Conservation (phyloP, 2,797 vertebrate species). For the Melanotaenia parkinsoni region DNA sequence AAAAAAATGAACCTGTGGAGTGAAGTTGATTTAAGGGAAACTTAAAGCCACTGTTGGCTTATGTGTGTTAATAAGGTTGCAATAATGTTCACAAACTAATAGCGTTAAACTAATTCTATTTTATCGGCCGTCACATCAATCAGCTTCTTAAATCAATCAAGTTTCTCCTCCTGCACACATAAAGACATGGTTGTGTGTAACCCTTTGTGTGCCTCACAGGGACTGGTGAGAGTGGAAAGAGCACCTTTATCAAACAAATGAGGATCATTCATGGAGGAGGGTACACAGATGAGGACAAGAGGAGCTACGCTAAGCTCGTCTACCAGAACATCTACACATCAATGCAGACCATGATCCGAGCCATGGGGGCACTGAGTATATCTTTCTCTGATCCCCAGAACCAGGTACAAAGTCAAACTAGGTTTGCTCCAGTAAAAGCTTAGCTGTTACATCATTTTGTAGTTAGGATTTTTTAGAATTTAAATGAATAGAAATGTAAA, state of each 20-base stretch:
- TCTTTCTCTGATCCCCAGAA: conserved; percentile 79
- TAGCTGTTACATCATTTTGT: neutral
- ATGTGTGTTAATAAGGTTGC: neutral
- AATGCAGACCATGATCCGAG: conserved; percentile 88
- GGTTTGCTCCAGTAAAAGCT: neutral
- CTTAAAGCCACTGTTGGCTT: neutral
- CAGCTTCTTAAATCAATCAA: neutral
- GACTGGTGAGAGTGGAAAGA: conserved; percentile 93
- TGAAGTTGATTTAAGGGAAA: neutral
- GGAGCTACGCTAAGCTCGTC: conserved; percentile 88
- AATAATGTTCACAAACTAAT: neutral
- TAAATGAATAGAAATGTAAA: neutral
- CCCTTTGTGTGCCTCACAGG: conserved; percentile 70
- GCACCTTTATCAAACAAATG: conserved; percentile 96
- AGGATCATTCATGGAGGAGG: conserved; percentile 93
- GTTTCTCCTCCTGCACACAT: neutral
- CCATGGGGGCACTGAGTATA: conserved; percentile 84
- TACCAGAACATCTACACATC: conserved; percentile 89
- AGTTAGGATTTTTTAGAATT: neutral
- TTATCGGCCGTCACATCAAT: neutral
- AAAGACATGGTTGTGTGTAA: neutral
- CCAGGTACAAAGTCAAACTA: conserved; percentile 70
- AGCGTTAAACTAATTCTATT: neutral
- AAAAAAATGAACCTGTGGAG: neutral
- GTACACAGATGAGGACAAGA: conserved; percentile 90